Evolutionary conservation across 1,140 invertebrate species (phyloP).

Genomic region (Schlechtendalia chinensis): DNA sequence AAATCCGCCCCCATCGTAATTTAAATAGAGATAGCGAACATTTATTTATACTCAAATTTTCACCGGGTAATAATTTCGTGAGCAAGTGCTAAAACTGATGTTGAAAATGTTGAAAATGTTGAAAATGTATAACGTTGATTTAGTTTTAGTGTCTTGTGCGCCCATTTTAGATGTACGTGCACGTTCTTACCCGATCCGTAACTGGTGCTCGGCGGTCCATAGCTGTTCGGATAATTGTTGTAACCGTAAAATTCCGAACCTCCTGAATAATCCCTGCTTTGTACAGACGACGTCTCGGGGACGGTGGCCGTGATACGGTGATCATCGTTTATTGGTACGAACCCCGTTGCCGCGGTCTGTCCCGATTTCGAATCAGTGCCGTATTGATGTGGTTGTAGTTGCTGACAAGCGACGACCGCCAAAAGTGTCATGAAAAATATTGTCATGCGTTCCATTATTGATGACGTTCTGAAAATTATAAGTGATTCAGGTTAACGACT

Average conservation of each 20-base stretch:
- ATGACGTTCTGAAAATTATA: neutral
- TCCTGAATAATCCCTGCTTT: conserved; percentile 42
- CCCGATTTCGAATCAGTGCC: neutral
- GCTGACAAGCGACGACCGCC: neutral
- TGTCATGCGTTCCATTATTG: neutral
- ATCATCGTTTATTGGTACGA: conserved; percentile 18
- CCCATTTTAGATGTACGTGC: too few relatives aligned
- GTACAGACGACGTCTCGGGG: conserved; percentile 13
- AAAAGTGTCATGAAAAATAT: neutral
- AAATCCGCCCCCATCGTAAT: too few relatives aligned
- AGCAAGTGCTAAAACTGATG: too few relatives aligned
- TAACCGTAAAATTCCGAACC: conserved; percentile 33
- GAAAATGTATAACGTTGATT: too few relatives aligned
- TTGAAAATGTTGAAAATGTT: too few relatives aligned
- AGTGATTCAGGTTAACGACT: neutral
- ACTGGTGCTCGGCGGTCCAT: conserved; percentile 28
- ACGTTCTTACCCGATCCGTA: conserved; percentile 9
- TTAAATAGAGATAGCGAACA: too few relatives aligned
- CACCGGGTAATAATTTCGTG: too few relatives aligned
- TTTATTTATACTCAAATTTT: too few relatives aligned
- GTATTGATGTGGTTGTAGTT: neutral
- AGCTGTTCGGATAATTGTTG: conserved; percentile 34
- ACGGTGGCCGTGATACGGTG: neutral
- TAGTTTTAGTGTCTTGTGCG: too few relatives aligned
- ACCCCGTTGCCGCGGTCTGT: neutral